phyloP scores from a whole-genome alignment of 2,888 invertebrate species.

The Nebria salina region DNA sequence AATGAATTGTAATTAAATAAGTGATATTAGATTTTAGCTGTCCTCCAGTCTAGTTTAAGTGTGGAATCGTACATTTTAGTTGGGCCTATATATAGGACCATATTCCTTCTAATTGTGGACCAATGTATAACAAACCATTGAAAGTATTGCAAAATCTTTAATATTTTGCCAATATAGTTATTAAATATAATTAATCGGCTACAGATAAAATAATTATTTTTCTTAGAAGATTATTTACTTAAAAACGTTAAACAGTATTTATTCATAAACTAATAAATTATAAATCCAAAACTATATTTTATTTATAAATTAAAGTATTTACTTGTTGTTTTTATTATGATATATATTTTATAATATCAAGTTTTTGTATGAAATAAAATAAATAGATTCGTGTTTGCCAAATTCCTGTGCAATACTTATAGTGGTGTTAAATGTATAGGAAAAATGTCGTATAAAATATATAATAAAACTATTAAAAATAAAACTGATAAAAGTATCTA shows the following conservation, averaged over 20 bases:
- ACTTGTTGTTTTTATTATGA: no score
- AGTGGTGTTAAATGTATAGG: conserved; percentile 12
- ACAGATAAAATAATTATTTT: no score
- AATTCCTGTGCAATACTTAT: background rate
- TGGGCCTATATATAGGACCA: conserved; percentile 48
- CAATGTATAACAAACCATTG: conserved; percentile 47
- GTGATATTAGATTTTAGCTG: conserved; percentile 31
- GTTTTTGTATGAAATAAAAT: background rate
- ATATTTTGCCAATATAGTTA: background rate
- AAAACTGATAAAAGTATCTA: background rate
- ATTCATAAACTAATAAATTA: no score
- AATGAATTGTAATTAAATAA: conserved; percentile 15
- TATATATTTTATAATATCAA: no score
- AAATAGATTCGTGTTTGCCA: conserved; percentile 20
- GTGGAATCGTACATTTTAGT: conserved; percentile 13
- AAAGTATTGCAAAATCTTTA: conserved; percentile 22
- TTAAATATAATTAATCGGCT: background rate
- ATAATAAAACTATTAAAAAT: conserved; percentile 15
- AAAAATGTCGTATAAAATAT: conserved; percentile 14
- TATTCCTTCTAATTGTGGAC: conserved; percentile 51
- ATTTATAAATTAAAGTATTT: no score
- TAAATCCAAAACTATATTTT: no score
- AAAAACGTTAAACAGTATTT: no score
- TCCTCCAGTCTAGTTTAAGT: conserved; percentile 5
- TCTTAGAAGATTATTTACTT: no score